phyloP scores from a whole-genome alignment of 2,797 vertebrate genomes.

The Ptychobarbus kaznakovi region DNA sequence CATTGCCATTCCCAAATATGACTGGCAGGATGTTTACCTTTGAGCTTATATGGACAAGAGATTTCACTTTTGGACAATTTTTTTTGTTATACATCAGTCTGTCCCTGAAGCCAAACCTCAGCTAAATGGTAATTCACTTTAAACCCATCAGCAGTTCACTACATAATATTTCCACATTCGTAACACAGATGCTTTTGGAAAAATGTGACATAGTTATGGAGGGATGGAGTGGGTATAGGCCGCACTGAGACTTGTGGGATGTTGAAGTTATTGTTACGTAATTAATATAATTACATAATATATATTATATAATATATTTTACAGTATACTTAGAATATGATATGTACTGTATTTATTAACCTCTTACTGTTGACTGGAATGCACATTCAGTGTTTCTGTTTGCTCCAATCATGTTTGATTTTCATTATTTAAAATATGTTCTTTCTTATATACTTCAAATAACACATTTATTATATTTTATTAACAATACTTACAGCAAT shows the following conservation, averaged over 20 bases:
- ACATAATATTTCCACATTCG: neutral
- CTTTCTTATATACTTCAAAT: neutral
- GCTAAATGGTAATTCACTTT: neutral
- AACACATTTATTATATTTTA: neutral
- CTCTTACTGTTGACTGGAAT: neutral
- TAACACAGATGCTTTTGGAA: neutral
- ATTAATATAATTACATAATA: neutral
- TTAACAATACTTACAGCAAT: neutral
- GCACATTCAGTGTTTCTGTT: neutral
- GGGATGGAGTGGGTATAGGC: constrained; percentile 5
- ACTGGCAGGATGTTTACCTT: constrained; percentile 33
- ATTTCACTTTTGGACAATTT: constrained; percentile 1
- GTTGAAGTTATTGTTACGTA: neutral
- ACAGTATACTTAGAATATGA: neutral
- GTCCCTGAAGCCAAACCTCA: constrained; percentile 7
- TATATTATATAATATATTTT: neutral
- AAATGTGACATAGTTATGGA: constrained; percentile 6
- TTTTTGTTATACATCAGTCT: constrained; percentile 20
- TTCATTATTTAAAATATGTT: neutral
- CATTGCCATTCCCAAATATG: constrained; percentile 35
- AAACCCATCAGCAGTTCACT: constrained; percentile 17
- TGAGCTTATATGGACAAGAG: constrained; percentile 17
- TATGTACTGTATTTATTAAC: neutral
- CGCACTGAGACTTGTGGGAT: neutral
- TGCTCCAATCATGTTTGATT: neutral